These are phyloP conservation scores for Tyrophagus putrescentiae DNA, from an alignment of 1,140 invertebrate genomes.

Conservation along the genomic window DNA sequence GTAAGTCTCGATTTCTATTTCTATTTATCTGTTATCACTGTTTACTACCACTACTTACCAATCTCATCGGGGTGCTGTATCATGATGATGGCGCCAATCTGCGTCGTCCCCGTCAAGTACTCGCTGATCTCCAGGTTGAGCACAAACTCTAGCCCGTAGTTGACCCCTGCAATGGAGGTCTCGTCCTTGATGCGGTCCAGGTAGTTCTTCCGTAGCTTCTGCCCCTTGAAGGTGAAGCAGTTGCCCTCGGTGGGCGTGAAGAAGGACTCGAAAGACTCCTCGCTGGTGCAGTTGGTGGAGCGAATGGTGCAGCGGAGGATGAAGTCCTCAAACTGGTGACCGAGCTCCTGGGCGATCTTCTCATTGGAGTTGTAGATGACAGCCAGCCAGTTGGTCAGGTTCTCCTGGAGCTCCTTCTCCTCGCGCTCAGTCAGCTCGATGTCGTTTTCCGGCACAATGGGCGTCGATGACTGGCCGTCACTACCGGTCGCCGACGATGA, in stretches of 20 bases:
- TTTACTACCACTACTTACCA: conserved; percentile 19
- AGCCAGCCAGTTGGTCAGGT: conserved; percentile 26
- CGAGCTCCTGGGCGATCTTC: conserved; percentile 19
- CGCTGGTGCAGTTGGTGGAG: conserved; percentile 23
- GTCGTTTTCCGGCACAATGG: conserved; percentile 2
- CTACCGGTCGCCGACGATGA: background rate
- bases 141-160: conserved; percentile 25
- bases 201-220: background rate
- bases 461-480: background rate
- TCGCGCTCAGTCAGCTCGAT: conserved; percentile 24
- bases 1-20: background rate
- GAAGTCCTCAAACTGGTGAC: conserved; percentile 25
- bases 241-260: conserved; percentile 26
- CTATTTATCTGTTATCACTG: background rate
- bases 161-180: conserved; percentile 23
- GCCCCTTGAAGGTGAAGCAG: conserved; percentile 24
- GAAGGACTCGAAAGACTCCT: conserved; percentile 20
- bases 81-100: conserved; percentile 25
- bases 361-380: conserved; percentile 23
- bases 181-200: conserved; percentile 18
- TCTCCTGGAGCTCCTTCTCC: conserved; percentile 25
- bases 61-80: conserved; percentile 24
- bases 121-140: conserved; percentile 24
- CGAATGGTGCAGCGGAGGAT: conserved; percentile 25
- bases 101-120: conserved; percentile 23